A percentile compares a stretch with the other conserved stretches of the same genome.
These are phyloP conservation scores for Prenolepis imparis DNA, from an alignment of 2,888 invertebrate genomes.

Conservation along the genomic window DNA sequence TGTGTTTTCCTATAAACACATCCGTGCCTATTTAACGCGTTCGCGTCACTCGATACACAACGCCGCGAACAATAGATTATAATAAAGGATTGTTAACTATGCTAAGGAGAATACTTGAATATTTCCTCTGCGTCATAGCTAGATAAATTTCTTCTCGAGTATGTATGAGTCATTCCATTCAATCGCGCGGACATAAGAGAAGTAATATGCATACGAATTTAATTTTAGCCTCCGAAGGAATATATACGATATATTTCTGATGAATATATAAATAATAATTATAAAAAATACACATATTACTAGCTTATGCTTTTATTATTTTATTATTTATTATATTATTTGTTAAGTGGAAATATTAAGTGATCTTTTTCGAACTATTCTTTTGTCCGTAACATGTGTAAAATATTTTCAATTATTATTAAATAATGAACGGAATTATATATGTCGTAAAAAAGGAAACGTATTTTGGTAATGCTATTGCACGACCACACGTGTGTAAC, in stretches of 20 bases:
- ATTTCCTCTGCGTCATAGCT: constrained; percentile 21
- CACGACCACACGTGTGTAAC: background rate
- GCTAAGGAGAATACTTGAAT: constrained; percentile 20
- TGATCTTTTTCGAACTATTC: background rate
- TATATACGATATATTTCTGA: background rate
- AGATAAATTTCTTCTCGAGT: constrained; percentile 28
- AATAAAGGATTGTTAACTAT: constrained; percentile 58
- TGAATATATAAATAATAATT: background rate
- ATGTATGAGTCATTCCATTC: background rate
- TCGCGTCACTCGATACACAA: constrained; percentile 11
- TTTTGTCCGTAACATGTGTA: background rate
- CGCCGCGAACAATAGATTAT: constrained; percentile 32
- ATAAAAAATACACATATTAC: background rate
- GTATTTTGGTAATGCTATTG: background rate
- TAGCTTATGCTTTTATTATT: too few relatives aligned
- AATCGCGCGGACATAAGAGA: background rate
- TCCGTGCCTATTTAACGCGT: constrained; percentile 19
- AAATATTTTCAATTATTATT: background rate
- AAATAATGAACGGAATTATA: background rate
- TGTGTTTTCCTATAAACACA: background rate
- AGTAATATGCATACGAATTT: constrained; percentile 31
- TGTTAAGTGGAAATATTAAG: background rate
- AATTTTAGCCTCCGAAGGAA: background rate
- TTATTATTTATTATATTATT: background rate
- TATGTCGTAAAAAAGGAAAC: background rate